Percentiles rank a stretch among this genome's conserved stretches.
phyloP scores from a whole-genome alignment of 53 echinoderm and acorn worm genomes.

The Antedon mediterranea region DNA sequence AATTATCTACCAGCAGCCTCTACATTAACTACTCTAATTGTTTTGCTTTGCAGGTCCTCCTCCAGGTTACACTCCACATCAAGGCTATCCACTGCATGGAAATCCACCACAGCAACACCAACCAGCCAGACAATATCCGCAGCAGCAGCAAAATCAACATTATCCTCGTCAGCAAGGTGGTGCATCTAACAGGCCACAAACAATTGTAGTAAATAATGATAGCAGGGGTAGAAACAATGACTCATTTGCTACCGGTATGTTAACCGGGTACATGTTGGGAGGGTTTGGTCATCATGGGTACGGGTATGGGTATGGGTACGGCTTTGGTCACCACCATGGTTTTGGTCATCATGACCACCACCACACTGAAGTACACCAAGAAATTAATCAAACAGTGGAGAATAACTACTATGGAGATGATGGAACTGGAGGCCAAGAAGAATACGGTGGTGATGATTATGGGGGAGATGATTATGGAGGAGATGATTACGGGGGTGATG shows the following conservation, averaged over 20 bases:
- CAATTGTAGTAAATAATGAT: conserved; percentile 21
- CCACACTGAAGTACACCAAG: conserved; percentile 8
- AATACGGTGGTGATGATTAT: conserved; percentile 9
- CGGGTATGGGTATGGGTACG: conserved; percentile 20
- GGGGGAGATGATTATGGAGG: conserved; percentile 18
- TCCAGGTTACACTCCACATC: conserved; percentile 10
- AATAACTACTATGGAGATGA: not conserved
- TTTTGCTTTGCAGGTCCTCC: not conserved
- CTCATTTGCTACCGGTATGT: conserved; percentile 34
- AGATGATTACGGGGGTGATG: conserved; percentile 12
- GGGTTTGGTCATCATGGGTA: conserved; percentile 19
- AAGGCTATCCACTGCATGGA: conserved; percentile 20
- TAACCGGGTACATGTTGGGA: conserved; percentile 28
- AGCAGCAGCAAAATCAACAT: conserved; percentile 4
- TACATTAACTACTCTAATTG: not conserved
- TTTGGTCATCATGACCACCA: conserved; percentile 18
- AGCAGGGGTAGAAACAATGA: conserved; percentile 2
- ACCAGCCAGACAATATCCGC: conserved; percentile 11
- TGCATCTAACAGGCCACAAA: conserved; percentile 1
- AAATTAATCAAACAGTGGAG: not conserved
- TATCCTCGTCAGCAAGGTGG: conserved; percentile 2
- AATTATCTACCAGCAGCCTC: not conserved
- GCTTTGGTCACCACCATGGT: conserved; percentile 20
- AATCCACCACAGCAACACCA: conserved; percentile 13
- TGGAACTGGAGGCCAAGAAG: conserved; percentile 6